Conservation (phyloP, 2,113 vertebrate species). For the Oryzias curvinotus region DNA sequence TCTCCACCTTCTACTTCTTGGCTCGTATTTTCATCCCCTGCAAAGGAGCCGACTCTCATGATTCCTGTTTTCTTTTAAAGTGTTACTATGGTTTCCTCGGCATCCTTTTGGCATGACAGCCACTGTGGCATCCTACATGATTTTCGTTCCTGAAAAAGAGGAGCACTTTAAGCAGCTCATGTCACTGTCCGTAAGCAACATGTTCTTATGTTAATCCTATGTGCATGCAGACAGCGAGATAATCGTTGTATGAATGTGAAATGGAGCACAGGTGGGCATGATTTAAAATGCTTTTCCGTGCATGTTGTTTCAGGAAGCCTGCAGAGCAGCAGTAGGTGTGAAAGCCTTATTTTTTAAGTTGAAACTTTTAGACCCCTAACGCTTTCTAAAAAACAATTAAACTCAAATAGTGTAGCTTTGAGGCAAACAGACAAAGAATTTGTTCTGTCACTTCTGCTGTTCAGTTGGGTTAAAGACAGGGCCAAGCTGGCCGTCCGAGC, state of each 20-base stretch:
- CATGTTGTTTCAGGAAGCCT: background rate
- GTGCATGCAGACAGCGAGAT: background rate
- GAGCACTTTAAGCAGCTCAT: conserved; percentile 4
- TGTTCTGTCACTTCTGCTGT: conserved; percentile 24
- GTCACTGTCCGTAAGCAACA: background rate
- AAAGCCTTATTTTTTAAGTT: background rate
- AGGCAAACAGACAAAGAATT: conserved; percentile 12
- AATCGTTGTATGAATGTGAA: too few relatives aligned
- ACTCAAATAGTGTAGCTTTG: conserved; percentile 8
- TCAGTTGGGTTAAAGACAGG: conserved; percentile 29
- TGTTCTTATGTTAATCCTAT: conserved; percentile 1
- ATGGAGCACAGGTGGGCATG: too few relatives aligned
- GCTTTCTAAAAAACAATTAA: background rate
- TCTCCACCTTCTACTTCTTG: conserved; percentile 50
- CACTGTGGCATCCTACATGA: conserved; percentile 41
- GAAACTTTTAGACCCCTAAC: background rate
- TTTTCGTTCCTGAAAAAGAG: conserved; percentile 37
- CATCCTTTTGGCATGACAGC: conserved; percentile 42
- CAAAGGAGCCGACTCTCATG: conserved; percentile 17
- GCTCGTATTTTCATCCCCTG: conserved; percentile 31
- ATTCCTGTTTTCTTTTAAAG: conserved; percentile 16
- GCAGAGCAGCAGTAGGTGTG: background rate
- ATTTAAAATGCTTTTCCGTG: too few relatives aligned
- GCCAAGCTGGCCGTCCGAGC: conserved; percentile 21
- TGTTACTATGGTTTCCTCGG: conserved; percentile 27